phyloP scores from a whole-genome alignment of 2,888 invertebrate species.

The Phlogophora meticulosa region DNA sequence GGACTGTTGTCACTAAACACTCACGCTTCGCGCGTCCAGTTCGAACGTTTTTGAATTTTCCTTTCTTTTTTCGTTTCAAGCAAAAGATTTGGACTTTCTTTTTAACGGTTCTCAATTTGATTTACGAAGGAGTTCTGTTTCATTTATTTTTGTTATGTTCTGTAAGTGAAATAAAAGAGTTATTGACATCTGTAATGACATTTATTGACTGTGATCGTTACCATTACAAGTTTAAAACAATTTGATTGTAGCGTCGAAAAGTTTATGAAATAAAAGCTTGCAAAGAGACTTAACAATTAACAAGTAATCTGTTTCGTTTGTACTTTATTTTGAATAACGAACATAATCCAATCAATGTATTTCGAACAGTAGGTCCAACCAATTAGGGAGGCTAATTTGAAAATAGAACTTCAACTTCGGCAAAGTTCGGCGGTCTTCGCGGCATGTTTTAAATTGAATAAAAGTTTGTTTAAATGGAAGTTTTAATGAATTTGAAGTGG shows the following conservation, averaged over 20 bases:
- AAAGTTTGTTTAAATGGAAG: conserved; percentile 44
- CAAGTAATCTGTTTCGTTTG: conserved; percentile 34
- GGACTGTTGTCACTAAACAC: conserved; percentile 31
- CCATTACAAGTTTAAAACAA: conserved; percentile 17
- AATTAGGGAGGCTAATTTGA: conserved; percentile 59
- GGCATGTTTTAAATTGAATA: conserved; percentile 44
- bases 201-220: conserved; percentile 9
- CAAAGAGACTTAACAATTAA: conserved; percentile 28
- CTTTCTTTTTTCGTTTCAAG: conserved; percentile 15
- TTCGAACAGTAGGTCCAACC: conserved; percentile 45
- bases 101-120: background rate
- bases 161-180: conserved; percentile 17
- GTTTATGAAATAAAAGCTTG: conserved; percentile 22
- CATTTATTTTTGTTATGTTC: conserved; percentile 12
- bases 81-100: conserved; percentile 8
- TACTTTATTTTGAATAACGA: conserved; percentile 39
- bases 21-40: conserved; percentile 6
- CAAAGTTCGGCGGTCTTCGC: conserved; percentile 49
- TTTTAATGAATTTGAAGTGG: conserved; percentile 49
- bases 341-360: conserved; percentile 50
- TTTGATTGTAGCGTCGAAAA: conserved; percentile 16
- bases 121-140: conserved; percentile 6
- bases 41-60: conserved; percentile 27
- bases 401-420: conserved; percentile 52
- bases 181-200: conserved; percentile 12